A percentile compares a stretch with the other conserved stretches of the same genome.
phyloP scores from a whole-genome alignment of 2,888 invertebrate genomes.

The Rotaria magnacalcarata region DNA sequence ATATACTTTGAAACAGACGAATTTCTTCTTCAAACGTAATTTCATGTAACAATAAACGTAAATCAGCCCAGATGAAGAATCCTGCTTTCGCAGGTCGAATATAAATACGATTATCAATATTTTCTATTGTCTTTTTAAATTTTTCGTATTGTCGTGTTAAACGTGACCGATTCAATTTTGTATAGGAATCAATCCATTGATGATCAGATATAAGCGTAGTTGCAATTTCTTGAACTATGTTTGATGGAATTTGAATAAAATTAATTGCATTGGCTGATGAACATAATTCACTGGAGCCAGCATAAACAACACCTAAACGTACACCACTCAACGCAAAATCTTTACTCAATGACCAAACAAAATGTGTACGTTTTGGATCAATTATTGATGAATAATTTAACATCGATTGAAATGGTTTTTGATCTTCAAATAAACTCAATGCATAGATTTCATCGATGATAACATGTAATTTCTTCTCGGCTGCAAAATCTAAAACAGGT shows the following conservation, averaged over 20 bases:
- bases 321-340: slow-evolving; percentile 1
- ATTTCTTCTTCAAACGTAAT: not conserved
- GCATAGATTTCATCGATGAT: slow-evolving; percentile 33
- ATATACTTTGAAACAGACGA: not conserved
- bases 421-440: not conserved
- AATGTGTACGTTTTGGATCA: slow-evolving; percentile 21
- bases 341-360: slow-evolving; percentile 24
- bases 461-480: slow-evolving; percentile 17
- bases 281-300: not conserved
- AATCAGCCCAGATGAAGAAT: not conserved
- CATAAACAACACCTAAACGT: not conserved
- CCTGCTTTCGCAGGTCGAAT: not conserved
- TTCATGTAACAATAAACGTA: not conserved
- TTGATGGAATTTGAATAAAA: not conserved
- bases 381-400: not conserved
- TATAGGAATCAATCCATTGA: not conserved
- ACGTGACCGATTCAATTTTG: not conserved
- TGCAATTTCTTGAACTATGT: not conserved
- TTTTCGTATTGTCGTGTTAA: not conserved
- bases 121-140: not conserved
- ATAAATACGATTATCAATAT: not conserved
- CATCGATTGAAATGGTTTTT: not conserved
- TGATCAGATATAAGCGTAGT: not conserved
- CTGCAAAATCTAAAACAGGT: slow-evolving; percentile 1
- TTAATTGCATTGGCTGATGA: not conserved